Percentiles rank a stretch among this genome's conserved stretches.
Conservation (phyloP, 2,797 vertebrate species). For the Falco naumanni region DNA sequence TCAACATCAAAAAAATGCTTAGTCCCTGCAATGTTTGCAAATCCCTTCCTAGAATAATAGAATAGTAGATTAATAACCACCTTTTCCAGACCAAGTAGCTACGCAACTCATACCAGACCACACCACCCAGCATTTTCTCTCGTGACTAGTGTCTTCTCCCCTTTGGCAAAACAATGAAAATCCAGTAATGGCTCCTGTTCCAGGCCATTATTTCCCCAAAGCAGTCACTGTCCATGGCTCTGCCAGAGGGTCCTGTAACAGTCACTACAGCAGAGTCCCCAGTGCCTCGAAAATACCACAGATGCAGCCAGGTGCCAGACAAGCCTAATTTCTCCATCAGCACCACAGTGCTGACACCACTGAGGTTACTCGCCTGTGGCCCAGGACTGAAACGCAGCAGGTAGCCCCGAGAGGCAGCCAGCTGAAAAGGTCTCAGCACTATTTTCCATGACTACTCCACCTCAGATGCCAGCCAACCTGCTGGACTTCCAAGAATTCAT, state of each 20-base stretch:
- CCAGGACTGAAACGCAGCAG: background rate
- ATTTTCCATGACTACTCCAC: background rate
- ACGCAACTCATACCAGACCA: background rate
- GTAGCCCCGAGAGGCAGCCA: background rate
- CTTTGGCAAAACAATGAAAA: background rate
- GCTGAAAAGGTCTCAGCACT: background rate
- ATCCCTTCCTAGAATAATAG: background rate
- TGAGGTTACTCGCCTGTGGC: background rate
- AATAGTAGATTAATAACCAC: background rate
- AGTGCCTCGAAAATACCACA: rapidly evolving
- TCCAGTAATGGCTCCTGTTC: background rate
- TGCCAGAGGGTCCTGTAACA: background rate
- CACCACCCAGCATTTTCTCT: background rate
- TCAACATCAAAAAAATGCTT: background rate
- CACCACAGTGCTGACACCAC: background rate
- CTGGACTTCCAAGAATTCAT: background rate
- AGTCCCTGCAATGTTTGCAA: background rate
- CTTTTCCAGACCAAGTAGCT: background rate
- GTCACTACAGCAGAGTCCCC: background rate
- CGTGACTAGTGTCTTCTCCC: background rate
- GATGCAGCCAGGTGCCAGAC: background rate
- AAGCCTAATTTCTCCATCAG: background rate
- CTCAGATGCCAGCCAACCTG: background rate
- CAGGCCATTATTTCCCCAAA: background rate
- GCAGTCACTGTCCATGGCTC: background rate